Evolutionary conservation across 2,797 vertebrate genomes (phyloP), one percentile per base, ranked within the genome.

Genomic region (Myripristis murdjan): DNA sequence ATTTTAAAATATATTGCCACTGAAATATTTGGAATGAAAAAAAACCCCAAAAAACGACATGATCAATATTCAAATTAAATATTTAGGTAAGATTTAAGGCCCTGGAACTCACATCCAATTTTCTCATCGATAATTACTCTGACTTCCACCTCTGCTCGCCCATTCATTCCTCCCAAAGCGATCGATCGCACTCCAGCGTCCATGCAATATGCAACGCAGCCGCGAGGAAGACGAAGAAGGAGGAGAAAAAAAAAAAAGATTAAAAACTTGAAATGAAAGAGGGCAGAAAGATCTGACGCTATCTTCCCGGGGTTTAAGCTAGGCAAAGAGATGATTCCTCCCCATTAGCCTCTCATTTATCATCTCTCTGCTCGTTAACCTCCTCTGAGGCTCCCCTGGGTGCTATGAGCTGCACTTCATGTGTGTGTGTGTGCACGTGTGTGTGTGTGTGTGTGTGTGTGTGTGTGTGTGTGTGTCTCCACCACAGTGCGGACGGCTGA

Each of bases 291-390:
- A 52, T 64, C 18, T 14, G 14, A 26, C 1, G 4, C 22, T 26
- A 51, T 39, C 20, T 22, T 16, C 6, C 22, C 22, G 2, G 47
- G 23, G 31, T 44, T 82, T 62, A 75, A 81, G 33, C 52, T 49
- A 48, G 9, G 52, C 48, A 68, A 70, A 69, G 63, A 69, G 24
- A 85, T 79, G 61, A 53, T 82, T 79, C 70, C 55, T 65, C 55
- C 66, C 43, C 10, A 54, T 75, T 82, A 55, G 56, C 53, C 49
- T 37, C 62, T 79, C 72, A 82, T 89, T 73, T 73, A 83, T 90
- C 76, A 88, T 56, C n/a, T 24, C 39, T 54, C 16, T 64, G 52
- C 52, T 63, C 61, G 69, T 82, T 79, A 77, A 71, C 73, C 79
- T 76, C 61, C 48, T 63, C 56, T 43, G 37, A 51, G 2, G 20